Conservation (phyloP, 2,888 invertebrate species). For the Corythucha ciliata region DNA sequence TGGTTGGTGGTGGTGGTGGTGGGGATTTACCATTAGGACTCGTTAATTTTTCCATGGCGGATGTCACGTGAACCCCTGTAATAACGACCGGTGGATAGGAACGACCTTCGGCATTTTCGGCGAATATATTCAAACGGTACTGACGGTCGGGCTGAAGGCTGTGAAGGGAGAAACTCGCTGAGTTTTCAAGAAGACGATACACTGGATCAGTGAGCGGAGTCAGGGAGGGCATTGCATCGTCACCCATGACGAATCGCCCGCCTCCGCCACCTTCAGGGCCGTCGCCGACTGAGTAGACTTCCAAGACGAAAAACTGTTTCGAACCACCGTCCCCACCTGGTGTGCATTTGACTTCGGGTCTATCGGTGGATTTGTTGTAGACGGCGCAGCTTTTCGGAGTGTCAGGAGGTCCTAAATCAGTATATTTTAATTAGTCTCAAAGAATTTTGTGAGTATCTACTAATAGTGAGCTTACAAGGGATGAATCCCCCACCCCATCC, state of each 20-base stretch:
- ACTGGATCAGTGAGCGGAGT: no score
- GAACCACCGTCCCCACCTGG: slow-evolving; percentile 74
- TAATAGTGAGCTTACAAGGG: no score
- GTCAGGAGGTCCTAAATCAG: slow-evolving; percentile 59
- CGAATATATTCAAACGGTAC: slow-evolving; percentile 71
- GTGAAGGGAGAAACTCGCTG: slow-evolving; percentile 39
- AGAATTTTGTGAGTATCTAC: no score
- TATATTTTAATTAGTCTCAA: slow-evolving; percentile 28
- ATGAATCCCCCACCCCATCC: no score
- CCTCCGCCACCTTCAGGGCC: slow-evolving; percentile 28
- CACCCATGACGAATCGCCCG: slow-evolving; percentile 32
- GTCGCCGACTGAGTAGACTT: slow-evolving; percentile 45
- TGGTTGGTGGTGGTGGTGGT: no score
- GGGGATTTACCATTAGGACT: no score
- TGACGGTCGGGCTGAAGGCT: slow-evolving; percentile 64
- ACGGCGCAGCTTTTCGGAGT: slow-evolving; percentile 65
- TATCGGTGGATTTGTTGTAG: slow-evolving; percentile 53
- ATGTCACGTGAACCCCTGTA: slow-evolving; percentile 48
- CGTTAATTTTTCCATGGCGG: slow-evolving; percentile 37
- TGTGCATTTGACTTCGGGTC: slow-evolving; percentile 59
- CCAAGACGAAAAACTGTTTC: slow-evolving; percentile 70
- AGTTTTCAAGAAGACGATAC: slow-evolving; percentile 48
- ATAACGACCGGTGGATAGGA: slow-evolving; percentile 65
- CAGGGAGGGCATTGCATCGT: slow-evolving; percentile 42
- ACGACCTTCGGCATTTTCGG: slow-evolving; percentile 70